These are phyloP conservation scores for Noctua fimbriata DNA, from an alignment of 2,888 invertebrate species.

Conservation along the genomic window DNA sequence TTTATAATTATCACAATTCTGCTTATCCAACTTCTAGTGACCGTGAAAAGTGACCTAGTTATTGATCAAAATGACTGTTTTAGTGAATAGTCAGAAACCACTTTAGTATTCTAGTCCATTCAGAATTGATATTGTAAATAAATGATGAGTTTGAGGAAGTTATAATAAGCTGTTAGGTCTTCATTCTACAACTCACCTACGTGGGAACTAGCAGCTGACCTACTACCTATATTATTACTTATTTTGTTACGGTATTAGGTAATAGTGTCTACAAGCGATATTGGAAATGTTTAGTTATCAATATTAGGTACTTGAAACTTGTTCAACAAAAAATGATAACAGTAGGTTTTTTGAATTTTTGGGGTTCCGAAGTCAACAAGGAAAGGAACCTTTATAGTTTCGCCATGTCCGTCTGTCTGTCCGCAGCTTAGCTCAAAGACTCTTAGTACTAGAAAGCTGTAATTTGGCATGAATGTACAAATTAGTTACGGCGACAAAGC, in stretches of 20 bases:
- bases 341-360: not conserved
- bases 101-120: not conserved
- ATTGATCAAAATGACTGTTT: not conserved
- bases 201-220: conserved; percentile 21
- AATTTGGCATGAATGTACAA: no score
- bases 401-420: no score
- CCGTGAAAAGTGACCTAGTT: not conserved
- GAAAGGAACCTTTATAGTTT: no score
- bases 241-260: not conserved
- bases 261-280: not conserved
- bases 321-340: not conserved
- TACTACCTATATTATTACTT: not conserved
- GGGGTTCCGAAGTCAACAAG: no score
- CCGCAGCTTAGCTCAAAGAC: no score
- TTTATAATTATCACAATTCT: no score
- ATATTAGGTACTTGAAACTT: not conserved
- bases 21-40: not conserved
- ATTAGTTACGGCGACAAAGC: no score
- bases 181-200: not conserved
- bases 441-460: no score
- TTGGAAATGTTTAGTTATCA: not conserved
- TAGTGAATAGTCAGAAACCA: not conserved
- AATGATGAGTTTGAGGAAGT: conserved; percentile 16
- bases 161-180: not conserved
- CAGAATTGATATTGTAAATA: conserved; percentile 8